Percentiles rank a stretch among this genome's conserved stretches.
Conservation (phyloP, 2,797 vertebrate species). For the Parotocinclus haroldoi region DNA sequence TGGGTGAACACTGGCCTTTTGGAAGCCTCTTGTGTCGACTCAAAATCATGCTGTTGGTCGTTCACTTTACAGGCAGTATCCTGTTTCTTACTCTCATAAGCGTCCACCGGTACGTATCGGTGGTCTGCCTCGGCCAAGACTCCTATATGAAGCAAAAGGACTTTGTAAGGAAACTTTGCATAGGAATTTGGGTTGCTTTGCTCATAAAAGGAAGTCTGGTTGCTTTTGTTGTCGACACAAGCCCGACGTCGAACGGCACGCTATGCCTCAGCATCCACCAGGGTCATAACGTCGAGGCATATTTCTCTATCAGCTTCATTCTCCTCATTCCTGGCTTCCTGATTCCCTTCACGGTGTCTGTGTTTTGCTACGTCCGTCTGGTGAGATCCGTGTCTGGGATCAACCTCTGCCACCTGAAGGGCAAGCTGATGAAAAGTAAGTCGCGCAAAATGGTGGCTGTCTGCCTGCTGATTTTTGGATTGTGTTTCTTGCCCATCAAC, state of each 20-base stretch:
- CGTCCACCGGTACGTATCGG: constrained; percentile 52
- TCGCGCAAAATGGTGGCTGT: constrained; percentile 51
- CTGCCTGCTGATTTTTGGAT: constrained; percentile 54
- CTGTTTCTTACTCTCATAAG: constrained; percentile 62
- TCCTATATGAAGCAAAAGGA: constrained; percentile 51
- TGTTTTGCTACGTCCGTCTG: constrained; percentile 51
- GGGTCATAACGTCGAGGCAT: constrained; percentile 22
- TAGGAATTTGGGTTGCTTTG: constrained; percentile 46
- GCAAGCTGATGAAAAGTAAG: constrained; percentile 52
- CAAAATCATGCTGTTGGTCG: constrained; percentile 48
- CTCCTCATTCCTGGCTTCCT: constrained; percentile 50
- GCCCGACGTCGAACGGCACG: constrained; percentile 30
- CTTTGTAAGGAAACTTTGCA: constrained; percentile 55
- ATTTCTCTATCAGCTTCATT: constrained; percentile 45
- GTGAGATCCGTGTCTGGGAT: constrained; percentile 50
- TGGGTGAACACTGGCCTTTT: constrained; percentile 53
- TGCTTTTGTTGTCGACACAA: constrained; percentile 47
- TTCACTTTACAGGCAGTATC: constrained; percentile 58
- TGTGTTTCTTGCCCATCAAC: constrained; percentile 59
- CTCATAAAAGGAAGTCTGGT: constrained; percentile 44
- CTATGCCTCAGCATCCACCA: constrained; percentile 60
- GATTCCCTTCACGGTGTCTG: constrained; percentile 49
- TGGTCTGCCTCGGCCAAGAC: constrained; percentile 47
- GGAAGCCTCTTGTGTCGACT: constrained; percentile 58
- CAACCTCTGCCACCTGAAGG: constrained; percentile 46